phyloP scores from a whole-genome alignment of 1,140 invertebrate species.

The Pseudomyrmex concolor region DNA sequence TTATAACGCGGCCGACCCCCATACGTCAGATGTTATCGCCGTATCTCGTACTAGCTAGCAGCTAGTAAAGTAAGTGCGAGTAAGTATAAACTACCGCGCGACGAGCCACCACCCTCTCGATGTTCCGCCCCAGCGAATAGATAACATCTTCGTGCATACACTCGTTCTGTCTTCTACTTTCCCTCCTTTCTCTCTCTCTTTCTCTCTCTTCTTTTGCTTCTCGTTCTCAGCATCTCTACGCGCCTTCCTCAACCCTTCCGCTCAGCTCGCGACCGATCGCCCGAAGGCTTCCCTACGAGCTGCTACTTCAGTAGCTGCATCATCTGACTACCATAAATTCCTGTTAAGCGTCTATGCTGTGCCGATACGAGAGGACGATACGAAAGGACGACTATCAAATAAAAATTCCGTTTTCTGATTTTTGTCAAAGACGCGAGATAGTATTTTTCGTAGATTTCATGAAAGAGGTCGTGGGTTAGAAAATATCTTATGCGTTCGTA shows the following conservation, averaged over 20 bases:
- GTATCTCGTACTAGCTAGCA: conserved; percentile 75
- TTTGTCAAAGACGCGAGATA: not conserved
- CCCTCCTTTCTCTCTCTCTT: conserved; percentile 45
- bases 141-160: conserved; percentile 74
- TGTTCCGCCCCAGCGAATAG: conserved; percentile 77
- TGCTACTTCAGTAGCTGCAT: conserved; percentile 71
- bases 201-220: conserved; percentile 3
- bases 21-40: conserved; percentile 76
- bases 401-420: not conserved
- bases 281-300: conserved; percentile 69
- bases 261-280: conserved; percentile 70
- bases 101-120: conserved; percentile 76
- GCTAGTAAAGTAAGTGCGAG: conserved; percentile 77
- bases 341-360: conserved; percentile 56
- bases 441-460: conserved; percentile 4
- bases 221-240: conserved; percentile 19
- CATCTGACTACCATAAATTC: conserved; percentile 72
- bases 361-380: conserved; percentile 50
- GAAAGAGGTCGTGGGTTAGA: not conserved
- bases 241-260: conserved; percentile 67
- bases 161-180: conserved; percentile 48
- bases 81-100: conserved; percentile 76
- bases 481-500: not conserved
- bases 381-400: not conserved
- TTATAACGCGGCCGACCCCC: conserved; percentile 72